These are phyloP conservation scores for Chesias legatella DNA, from an alignment of 2,888 invertebrate genomes.

Conservation along the genomic window DNA sequence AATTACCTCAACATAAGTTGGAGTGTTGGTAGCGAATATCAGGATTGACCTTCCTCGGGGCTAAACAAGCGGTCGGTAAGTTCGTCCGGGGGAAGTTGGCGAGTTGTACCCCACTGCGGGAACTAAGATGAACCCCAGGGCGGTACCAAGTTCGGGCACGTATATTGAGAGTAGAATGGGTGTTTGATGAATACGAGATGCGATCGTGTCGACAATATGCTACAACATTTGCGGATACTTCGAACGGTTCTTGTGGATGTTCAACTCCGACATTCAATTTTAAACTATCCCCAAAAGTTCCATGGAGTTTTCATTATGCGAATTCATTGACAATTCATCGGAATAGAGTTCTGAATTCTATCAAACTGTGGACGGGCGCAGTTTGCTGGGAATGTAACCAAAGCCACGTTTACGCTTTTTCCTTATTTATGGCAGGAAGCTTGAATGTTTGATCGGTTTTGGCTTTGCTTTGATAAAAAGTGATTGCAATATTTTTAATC, in stretches of 20 bases:
- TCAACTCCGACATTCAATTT: constrained; percentile 41
- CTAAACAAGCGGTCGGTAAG: constrained; percentile 63
- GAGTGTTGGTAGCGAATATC: constrained; percentile 13
- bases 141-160: constrained; percentile 59
- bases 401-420: constrained; percentile 59
- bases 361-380: constrained; percentile 54
- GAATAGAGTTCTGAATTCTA: constrained; percentile 59
- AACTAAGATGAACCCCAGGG: constrained; percentile 65
- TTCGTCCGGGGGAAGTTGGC: constrained; percentile 47
- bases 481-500: constrained; percentile 1
- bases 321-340: constrained; percentile 55
- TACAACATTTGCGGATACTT: constrained; percentile 28
- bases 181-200: constrained; percentile 69
- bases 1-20: too few species aligned
- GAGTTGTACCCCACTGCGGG: constrained; percentile 58
- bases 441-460: constrained; percentile 41
- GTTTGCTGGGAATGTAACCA: constrained; percentile 57
- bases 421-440: constrained; percentile 46
- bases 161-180: constrained; percentile 64
- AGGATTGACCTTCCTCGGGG: constrained; percentile 46
- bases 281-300: constrained; percentile 44
- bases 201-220: constrained; percentile 44
- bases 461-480: constrained; percentile 6
- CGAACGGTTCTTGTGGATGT: constrained; percentile 14
- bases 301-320: constrained; percentile 49